Evolutionary conservation across 2,888 invertebrate species (phyloP), one percentile per base, ranked within the genome.

Genomic region (Leptinotarsa peninsularis): DNA sequence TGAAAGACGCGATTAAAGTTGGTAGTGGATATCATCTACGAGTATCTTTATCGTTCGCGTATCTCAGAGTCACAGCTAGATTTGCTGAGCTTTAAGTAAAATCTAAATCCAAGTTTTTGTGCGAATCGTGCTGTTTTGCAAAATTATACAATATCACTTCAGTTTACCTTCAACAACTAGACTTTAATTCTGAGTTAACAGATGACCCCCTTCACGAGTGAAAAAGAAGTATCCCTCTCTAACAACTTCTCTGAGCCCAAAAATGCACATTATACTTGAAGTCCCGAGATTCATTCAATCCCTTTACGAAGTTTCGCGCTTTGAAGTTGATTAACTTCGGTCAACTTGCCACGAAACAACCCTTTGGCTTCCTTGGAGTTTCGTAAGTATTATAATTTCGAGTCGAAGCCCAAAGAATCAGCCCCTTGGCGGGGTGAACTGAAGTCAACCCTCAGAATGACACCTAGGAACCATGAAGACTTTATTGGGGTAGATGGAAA

Each of bases 271-370:
- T 18, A 54, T 18, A 54, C 54, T 13, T 10, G 33, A 33, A 33
- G 18, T 18, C 13, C 23, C 21, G 58, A 15, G 23, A 58, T 4
- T 58, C 14, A 49, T 50, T 67, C 3, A 13, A 49, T 49, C 66
- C 13, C 4, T n/a, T 21, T 13, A 23, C 23, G 21, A 50, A 67
- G 67, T 67, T 67, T 23, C 18, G 5, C 13, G 50, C 23, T 49
- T 7, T 4, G 18, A 50, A 67, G 67, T 67, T 67, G 67, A 67
- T 67, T 50, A 67, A 50, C 67, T 67, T 50, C 49, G 67, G 67
- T 21, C 58, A 58, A 58, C 58, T 58, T 58, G 58, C 58, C 58
- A 58, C 23, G 23, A 21, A 52, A 23, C 15, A 21, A 58, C 4
- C 58, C 23, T 13, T 58, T 14, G 4, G 21, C 58, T 58, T 23